phyloP scores from a whole-genome alignment of 2,113 vertebrate species.

The Sminthopsis crassicaudata region DNA sequence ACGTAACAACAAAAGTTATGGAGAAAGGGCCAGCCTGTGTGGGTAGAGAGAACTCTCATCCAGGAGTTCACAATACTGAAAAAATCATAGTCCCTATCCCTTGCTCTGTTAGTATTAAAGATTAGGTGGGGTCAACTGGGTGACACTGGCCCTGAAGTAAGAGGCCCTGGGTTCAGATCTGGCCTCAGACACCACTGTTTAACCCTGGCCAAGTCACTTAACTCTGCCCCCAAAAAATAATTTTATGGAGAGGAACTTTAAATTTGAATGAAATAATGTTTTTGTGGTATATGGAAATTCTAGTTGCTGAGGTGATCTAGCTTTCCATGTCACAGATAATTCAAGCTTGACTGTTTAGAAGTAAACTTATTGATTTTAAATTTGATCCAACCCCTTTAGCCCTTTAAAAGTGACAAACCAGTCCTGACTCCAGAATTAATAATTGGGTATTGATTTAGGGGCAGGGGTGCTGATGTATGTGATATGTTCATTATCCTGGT shows the following conservation, averaged over 20 bases:
- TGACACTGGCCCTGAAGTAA: neutral
- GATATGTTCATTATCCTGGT: neutral
- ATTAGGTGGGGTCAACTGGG: neutral
- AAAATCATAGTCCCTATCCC: too few relatives aligned
- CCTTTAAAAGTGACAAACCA: neutral
- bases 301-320: neutral
- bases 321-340: neutral
- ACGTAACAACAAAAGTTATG: neutral
- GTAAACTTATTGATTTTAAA: neutral
- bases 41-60: neutral
- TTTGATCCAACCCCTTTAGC: neutral
- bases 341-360: neutral
- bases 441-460: neutral
- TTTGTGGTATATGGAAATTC: neutral
- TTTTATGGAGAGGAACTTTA: neutral
- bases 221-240: neutral
- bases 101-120: neutral
- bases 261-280: neutral
- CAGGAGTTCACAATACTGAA: too few relatives aligned
- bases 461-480: fast-evolving
- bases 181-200: neutral
- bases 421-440: neutral
- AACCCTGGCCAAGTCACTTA: neutral
- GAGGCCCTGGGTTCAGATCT: neutral
- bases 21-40: neutral